A percentile compares a stretch with the other conserved stretches of the same genome.
These are phyloP conservation scores for Eptesicus fuscus DNA, from an alignment of 2,113 vertebrate species.

Conservation along the genomic window DNA sequence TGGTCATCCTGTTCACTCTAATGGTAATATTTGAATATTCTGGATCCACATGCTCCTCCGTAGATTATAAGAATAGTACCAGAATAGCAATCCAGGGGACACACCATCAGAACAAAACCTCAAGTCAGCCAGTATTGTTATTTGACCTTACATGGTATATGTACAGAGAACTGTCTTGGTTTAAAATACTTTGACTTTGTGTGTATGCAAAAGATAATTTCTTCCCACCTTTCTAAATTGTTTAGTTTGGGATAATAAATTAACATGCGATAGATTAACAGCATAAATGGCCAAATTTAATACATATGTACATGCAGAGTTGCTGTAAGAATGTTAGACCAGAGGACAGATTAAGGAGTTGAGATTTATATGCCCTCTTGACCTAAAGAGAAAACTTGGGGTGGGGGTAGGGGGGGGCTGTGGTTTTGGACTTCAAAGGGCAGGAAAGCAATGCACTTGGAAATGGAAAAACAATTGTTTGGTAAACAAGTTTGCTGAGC, in stretches of 20 bases:
- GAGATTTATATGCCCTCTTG: not conserved
- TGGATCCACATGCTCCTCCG: not conserved
- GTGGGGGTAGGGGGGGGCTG: too few species aligned
- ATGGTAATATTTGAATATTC: not conserved
- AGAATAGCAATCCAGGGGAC: not conserved
- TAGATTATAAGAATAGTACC: not conserved
- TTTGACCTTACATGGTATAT: not conserved
- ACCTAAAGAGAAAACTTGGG: not conserved
- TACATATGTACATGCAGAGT: not conserved
- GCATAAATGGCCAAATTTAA: not conserved
- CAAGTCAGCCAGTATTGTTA: not conserved
- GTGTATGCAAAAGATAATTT: not conserved
- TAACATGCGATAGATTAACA: too few species aligned
- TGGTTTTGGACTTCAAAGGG: not conserved
- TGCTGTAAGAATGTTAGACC: not conserved
- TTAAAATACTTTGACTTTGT: constrained; percentile 21
- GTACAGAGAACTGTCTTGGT: not conserved
- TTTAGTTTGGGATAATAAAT: not conserved
- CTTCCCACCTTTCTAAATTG: not conserved
- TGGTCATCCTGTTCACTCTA: not conserved
- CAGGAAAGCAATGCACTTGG: not conserved
- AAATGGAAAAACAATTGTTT: not conserved
- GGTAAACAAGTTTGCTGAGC: not conserved
- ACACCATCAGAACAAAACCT: not conserved
- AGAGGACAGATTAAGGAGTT: not conserved